Percentiles rank a stretch among this genome's conserved stretches.
Evolutionary conservation across 2,113 vertebrate species (phyloP).

Genomic region (Todiramphus saurophagus): DNA sequence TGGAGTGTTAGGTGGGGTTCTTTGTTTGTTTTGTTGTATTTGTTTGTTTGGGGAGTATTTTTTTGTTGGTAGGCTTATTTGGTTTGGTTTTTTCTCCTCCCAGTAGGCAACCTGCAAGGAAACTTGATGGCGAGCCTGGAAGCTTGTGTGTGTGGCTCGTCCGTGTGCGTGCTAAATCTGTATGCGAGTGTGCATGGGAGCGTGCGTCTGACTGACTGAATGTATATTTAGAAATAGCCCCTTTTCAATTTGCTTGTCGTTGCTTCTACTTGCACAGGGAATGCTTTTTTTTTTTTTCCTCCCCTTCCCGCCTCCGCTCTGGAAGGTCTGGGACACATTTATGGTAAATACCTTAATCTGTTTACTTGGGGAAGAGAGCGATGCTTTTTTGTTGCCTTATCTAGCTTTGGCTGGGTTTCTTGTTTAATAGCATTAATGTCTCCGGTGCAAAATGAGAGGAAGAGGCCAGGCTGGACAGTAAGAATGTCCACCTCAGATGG

Average conservation of each 20-base stretch:
- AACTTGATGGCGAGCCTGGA: constrained; percentile 61
- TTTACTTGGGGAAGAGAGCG: constrained; percentile 77
- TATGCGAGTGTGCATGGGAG: not conserved
- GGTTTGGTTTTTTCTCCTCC: not conserved
- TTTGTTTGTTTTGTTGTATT: constrained; percentile 30
- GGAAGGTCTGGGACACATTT: constrained; percentile 49
- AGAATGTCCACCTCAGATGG: constrained; percentile 25
- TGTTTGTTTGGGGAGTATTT: constrained; percentile 18
- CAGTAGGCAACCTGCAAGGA: constrained; percentile 67
- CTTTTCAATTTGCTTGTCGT: constrained; percentile 59
- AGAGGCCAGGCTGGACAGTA: constrained; percentile 55
- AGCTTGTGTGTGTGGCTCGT: not conserved
- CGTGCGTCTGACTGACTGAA: constrained; percentile 29
- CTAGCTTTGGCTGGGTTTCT: constrained; percentile 80
- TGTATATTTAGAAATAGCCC: constrained; percentile 52
- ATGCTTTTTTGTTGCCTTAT: constrained; percentile 85
- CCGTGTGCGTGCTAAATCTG: not conserved
- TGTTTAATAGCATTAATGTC: constrained; percentile 71
- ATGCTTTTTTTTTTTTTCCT: constrained; percentile 7
- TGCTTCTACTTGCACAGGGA: constrained; percentile 64
- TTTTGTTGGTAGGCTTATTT: not conserved
- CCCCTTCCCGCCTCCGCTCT: not conserved
- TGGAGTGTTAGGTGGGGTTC: not conserved
- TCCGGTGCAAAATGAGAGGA: constrained; percentile 61
- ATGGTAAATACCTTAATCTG: constrained; percentile 65